phyloP scores from a whole-genome alignment of 2,888 invertebrate species.

The Drosophila atripex region DNA sequence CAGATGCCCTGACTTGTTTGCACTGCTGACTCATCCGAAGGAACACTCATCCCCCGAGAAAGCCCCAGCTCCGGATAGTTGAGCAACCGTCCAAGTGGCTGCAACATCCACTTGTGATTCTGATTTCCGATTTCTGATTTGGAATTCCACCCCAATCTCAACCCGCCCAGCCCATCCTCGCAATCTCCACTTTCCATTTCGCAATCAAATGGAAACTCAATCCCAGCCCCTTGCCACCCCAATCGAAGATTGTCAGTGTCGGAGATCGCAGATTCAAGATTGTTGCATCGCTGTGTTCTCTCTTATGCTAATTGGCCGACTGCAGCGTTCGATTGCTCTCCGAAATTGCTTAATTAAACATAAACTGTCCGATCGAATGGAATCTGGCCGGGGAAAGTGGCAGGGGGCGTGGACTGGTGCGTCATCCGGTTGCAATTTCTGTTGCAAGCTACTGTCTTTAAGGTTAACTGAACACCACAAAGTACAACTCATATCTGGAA shows the following conservation, averaged over 20 bases:
- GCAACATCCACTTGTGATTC: constrained; percentile 35
- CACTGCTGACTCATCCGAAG: constrained; percentile 39
- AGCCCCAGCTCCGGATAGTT: constrained; percentile 18
- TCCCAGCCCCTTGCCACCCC: constrained; percentile 34
- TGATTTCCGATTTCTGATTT: constrained; percentile 10
- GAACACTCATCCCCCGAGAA: constrained; percentile 37
- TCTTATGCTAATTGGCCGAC: constrained; percentile 32
- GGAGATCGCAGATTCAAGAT: constrained; percentile 47
- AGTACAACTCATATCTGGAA: background rate
- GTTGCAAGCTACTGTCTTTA: constrained; percentile 11
- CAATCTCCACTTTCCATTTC: constrained; percentile 67
- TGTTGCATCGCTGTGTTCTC: background rate
- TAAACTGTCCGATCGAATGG: constrained; percentile 51
- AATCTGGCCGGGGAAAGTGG: constrained; percentile 27
- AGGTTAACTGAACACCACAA: constrained; percentile 15
- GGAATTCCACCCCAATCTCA: constrained; percentile 12
- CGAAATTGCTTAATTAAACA: constrained; percentile 69
- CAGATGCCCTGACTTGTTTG: constrained; percentile 46
- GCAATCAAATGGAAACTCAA: constrained; percentile 68
- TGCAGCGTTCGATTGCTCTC: constrained; percentile 43
- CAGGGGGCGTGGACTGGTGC: constrained; percentile 17
- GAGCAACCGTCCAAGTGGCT: constrained; percentile 25
- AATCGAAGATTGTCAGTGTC: constrained; percentile 44
- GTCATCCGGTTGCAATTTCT: constrained; percentile 35
- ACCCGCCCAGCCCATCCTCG: constrained; percentile 23